Evolutionary conservation across 2,797 vertebrate genomes (phyloP), one percentile per base, ranked within the genome.

Genomic region (Melanotaenia boesemani): DNA sequence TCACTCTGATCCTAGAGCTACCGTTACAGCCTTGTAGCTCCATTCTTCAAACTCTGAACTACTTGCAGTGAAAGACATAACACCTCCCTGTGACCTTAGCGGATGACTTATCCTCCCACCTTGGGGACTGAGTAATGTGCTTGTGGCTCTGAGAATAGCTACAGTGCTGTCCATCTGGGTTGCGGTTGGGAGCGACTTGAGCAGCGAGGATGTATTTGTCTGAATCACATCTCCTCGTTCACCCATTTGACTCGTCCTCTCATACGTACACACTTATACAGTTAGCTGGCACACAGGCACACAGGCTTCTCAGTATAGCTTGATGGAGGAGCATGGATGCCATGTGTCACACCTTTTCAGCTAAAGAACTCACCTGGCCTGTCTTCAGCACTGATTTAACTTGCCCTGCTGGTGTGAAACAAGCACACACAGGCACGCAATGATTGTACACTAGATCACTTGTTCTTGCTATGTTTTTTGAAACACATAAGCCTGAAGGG

Each of bases 91-190:
- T 59, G 75, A 90, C 91, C 88, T 91, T 65, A 88, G 83, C n/a
- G 82, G 85, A 83, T 90, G 88, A 89, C 84, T 90, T 90, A 87
- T 88, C 80, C 69, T 86, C 72, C 84, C 67, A 87, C 87, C 91
- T 87, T 81, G 79, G 81, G 82, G 85, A 82, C 82, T 86, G 90
- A 91, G 83, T 87, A 84, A 93, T 92, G 86, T 80, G 82, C 73
- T 75, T 63, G 73, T 79, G 83, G 79, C 74, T 88, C 82, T 82
- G 84, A 90, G 90, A 89, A 88, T 85, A 86, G 81, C 88, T 81
- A 28, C 84, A 71, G 63, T 30, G 69, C 75, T 76, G 84, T 86
- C 79, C 67, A 69, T 84, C 86, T 46, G 62, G 68, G 65, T 66
- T 36, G 71, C 71, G 79, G 83, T 79, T 55, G 32, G 63, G 57